phyloP scores from a whole-genome alignment of 2,113 vertebrate genomes.

The Terrapene triunguis region DNA sequence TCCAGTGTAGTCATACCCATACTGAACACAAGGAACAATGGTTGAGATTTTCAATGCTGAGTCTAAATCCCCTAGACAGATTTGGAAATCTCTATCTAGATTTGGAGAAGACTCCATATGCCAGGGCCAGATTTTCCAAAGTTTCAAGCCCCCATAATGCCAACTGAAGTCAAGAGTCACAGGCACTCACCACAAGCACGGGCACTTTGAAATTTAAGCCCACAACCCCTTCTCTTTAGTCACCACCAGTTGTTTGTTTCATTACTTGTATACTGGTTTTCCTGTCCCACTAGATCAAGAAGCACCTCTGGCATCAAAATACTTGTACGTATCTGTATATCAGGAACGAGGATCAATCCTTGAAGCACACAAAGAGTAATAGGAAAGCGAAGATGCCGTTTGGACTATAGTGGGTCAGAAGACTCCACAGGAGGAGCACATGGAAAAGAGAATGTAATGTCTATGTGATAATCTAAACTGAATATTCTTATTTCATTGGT shows the following conservation, averaged over 20 bases:
- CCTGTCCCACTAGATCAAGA: neutral
- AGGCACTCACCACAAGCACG: too few relatives aligned
- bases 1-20: neutral
- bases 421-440: fast-evolving
- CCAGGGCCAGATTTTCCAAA: neutral
- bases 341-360: neutral
- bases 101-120: neutral
- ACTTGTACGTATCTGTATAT: neutral
- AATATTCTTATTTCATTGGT: neutral
- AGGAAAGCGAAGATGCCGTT: neutral
- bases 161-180: neutral
- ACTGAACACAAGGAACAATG: neutral
- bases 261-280: neutral
- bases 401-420: neutral
- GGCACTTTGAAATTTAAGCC: neutral
- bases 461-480: neutral
- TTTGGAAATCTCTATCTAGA: neutral
- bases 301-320: neutral
- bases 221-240: neutral
- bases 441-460: neutral
- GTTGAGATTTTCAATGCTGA: neutral
- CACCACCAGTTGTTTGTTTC: neutral
- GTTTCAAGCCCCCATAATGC: neutral
- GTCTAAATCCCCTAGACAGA: too few relatives aligned
- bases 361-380: neutral